Base-by-base conservation (phyloP, 1,140 invertebrate genomes). In the Trichonephila inaurata region DNA sequence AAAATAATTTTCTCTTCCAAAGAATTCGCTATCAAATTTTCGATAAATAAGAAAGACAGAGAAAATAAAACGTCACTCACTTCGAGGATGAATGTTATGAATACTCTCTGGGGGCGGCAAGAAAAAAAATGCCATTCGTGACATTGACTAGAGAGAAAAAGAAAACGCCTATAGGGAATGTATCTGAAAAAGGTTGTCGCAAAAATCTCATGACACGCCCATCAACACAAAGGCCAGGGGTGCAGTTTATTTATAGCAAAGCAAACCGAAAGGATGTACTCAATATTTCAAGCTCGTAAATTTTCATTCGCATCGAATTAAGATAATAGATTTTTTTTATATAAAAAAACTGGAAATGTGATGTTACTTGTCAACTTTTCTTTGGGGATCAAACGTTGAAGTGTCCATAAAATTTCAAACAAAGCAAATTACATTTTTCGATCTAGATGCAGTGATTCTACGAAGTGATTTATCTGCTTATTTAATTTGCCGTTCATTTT, bases 121-220 rank as follows among this genome's bases (percentile, higher is more conserved):
- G 72, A 40, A 77, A 77, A 28, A 77, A 77, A 10, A 77, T 77
- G 72, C 28, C 14, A 33, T 33, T 77, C 72, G 72, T 77, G 72
- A 77, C 72, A 77, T 40, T 77, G 72, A 77, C 72, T 77, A 28
- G 72, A 77, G 28, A 77, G 72, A 77, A 77, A 40, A 77, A 33
- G 72, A 77, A 77, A 77, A 77, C 72, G 72, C 72, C 72, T 77
- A 77, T 77, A 18, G 72, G 72, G 72, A 77, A 33, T 77, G 72
- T 77, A 77, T 77, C 72, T 77, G 72, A 77, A 28, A 77, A 77
- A 77, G 21, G 28, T 77, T 77, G 72, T 77, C 72, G 28, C 72
- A 77, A 77, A 77, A 77, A 77, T 77, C 72, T 77, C 72, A 77
- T 18, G 72, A 77, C 72, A 77, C 72, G 72, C 72, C 72, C 72